Percentiles rank a stretch among this genome's conserved stretches.
Evolutionary conservation across 1,140 invertebrate genomes (phyloP).

Genomic region (Diachasmimorpha longicaudata): DNA sequence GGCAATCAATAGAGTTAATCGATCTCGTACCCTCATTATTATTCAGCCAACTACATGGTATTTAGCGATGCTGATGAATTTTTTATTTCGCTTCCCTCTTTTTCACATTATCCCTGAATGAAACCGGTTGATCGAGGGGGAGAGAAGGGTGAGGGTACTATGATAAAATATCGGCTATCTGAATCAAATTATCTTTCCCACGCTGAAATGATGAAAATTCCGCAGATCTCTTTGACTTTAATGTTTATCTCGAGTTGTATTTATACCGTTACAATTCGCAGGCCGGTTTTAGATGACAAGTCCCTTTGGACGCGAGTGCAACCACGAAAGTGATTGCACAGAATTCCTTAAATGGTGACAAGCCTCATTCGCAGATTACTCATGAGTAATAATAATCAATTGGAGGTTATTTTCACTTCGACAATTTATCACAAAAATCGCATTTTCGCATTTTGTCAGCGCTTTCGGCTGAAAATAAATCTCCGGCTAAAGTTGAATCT

Average conservation of each 20-base stretch:
- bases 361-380: conserved; percentile 20
- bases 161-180: not conserved
- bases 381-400: not conserved
- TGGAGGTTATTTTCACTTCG: not conserved
- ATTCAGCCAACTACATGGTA: not conserved
- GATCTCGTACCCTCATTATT: not conserved
- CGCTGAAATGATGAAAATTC: not conserved
- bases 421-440: not conserved
- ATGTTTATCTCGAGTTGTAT: not conserved
- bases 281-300: conserved; percentile 11
- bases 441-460: not conserved
- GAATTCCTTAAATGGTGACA: conserved; percentile 30
- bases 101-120: not conserved
- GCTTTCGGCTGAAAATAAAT: not conserved
- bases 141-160: not conserved
- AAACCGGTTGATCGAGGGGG: not conserved
- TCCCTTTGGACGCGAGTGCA: not conserved
- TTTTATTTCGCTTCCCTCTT: not conserved
- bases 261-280: conserved; percentile 13
- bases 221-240: not conserved
- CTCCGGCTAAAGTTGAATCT: no score
- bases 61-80: not conserved
- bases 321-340: not conserved
- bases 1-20: not conserved
- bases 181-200: conserved; percentile 5